Base-by-base conservation (phyloP, 2,888 invertebrate genomes). In the Halictus ligatus region DNA sequence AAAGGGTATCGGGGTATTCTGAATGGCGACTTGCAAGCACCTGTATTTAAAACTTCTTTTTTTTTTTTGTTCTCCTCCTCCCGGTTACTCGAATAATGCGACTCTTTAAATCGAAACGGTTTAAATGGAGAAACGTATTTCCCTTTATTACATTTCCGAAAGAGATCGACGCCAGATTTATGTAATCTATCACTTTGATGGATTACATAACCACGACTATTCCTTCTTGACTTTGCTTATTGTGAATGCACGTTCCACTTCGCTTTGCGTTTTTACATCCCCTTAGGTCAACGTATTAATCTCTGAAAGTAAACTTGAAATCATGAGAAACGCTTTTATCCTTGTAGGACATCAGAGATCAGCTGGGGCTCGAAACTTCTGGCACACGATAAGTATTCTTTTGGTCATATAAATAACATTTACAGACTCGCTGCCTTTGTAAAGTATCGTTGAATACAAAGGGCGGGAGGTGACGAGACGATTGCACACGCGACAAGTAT, bases 1-100 rank as follows among this genome's bases (percentile, higher is more conserved):
- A 82, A 83, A 75, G 43, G 21, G 46, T 71, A 83, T 81, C 43
- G 58, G 50, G 54, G 13, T 46, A 67, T 73, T 12, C 54, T 13
- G 35, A 60, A 29, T 40, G 67, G 29, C n/a, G 18, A 10, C 83
- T 8, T 13, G 18, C 48, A 40, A 60, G 71, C 48, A 18, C 15
- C n/a, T 43, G 29, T 29, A 60, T 25, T 13, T 8, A 6, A 21
- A 50, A n/a, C 13, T 15, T 35, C 29, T 50, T 15, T 13, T 18
- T 7, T 4, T 35, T 2, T 4, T 2, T 2, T 3, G 3, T 3
- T 2, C 35, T 2, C 7, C 35, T 3, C 2, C 0, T 12, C 3
- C 8, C 8, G 18, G 2, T 12, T 8, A 10, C 3, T 43, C 15
- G 15, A 50, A 18, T 21, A 43, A 21, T 21, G 12, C 25, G 21